These are phyloP conservation scores for Macropodus opercularis DNA, from an alignment of 2,797 vertebrate species.

Conservation along the genomic window DNA sequence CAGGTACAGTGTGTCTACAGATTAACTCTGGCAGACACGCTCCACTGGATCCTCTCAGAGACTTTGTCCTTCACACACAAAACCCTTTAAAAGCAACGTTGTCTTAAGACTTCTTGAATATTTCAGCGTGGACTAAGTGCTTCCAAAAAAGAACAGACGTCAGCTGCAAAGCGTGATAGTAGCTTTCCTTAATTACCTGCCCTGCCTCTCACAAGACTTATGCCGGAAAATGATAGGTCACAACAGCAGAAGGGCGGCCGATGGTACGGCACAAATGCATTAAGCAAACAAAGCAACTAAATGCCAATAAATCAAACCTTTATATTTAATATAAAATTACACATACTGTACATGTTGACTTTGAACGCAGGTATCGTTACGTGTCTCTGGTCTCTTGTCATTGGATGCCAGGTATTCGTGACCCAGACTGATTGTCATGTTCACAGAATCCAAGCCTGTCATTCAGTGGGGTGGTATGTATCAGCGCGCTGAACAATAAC, in stretches of 20 bases:
- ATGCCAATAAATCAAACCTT: conserved; percentile 12
- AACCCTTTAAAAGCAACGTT: conserved; percentile 18
- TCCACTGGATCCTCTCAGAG: conserved; percentile 16
- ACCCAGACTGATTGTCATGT: conserved; percentile 38
- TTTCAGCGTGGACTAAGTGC: conserved; percentile 8
- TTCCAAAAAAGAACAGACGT: conserved; percentile 6
- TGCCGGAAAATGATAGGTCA: conserved; percentile 11
- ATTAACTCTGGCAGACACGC: conserved; percentile 24
- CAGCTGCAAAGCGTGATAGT: not conserved
- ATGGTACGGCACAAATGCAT: not conserved
- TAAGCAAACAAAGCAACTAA: conserved; percentile 14
- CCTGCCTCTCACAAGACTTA: conserved; percentile 19
- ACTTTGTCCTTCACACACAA: conserved; percentile 12
- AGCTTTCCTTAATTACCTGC: conserved; percentile 23
- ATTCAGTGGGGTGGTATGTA: conserved; percentile 69
- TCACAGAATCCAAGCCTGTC: conserved; percentile 52
- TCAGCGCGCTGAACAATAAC: conserved; percentile 69
- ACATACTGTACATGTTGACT: no score
- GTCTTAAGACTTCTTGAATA: conserved; percentile 29
- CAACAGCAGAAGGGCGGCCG: conserved; percentile 5
- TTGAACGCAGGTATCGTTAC: conserved; percentile 22
- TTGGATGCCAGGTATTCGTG: conserved; percentile 38
- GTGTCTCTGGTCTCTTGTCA: conserved; percentile 7
- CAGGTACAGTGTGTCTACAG: conserved; percentile 34
- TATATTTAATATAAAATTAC: not conserved